Evolutionary conservation across 2,888 invertebrate species (phyloP), one percentile per base, ranked within the genome.

Genomic region (Campoplex nolae): DNA sequence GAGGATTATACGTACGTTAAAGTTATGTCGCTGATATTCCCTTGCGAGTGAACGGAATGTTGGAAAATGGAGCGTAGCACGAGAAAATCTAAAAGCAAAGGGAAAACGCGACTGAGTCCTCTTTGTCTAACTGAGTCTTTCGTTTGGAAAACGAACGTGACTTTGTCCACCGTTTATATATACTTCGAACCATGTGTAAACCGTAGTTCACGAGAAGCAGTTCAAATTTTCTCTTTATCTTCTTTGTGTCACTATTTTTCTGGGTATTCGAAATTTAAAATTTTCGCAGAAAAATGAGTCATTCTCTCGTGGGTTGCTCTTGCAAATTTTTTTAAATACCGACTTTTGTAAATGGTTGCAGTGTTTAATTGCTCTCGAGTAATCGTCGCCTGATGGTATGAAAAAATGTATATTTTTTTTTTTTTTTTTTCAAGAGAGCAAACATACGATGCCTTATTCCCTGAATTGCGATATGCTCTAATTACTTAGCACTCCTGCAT

Each of bases 101-200:
- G 16, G 73, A 18, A 73, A 74, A 79, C 45, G 18, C 70, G 28
- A 54, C n/a, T 9, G 28, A 56, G 58, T 70, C 48, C 54, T 79
- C 70, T n/a, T 65, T 58, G 32, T 38, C 85, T 74, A 67, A 74
- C 85, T 74, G 58, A 74, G 65, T 83, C 65, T 67, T 90, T 91
- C 90, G 89, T 91, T 91, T 91, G 87, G 42, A 67, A 90, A 88
- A 90, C 88, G 90, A 90, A 91, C 91, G 91, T 91, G 91, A 91
- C 91, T 91, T 88, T 88, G 88, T 87, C 76, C 42, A 68, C 71
- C 48, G 45, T 73, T 80, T 80, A 75, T 56, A 68, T 77, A 68
- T 78, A 75, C 71, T 80, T 79, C 71, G 65, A 83, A 65, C 79
- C 75, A 80, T 70, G 79, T 32, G 65, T 62, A 71, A 62, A 79